Evolutionary conservation across 2,888 invertebrate genomes (phyloP), one percentile per base, ranked within the genome.

Genomic region (Dasypogon diadema): DNA sequence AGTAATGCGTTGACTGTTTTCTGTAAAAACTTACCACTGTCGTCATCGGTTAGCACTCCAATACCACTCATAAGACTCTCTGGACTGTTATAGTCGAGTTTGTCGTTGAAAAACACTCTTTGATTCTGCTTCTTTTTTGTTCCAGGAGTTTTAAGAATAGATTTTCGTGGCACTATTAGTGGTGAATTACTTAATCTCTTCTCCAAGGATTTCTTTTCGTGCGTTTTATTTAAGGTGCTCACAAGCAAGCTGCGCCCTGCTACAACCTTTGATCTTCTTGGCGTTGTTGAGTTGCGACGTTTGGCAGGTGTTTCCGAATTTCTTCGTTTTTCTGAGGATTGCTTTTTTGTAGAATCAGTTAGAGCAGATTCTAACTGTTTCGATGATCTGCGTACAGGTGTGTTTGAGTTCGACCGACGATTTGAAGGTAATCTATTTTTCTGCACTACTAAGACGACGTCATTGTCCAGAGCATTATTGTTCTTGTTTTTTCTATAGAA

Each of bases 61-160:
- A 42, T 14, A 4, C 42, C 73, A 42, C 6, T 55, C 3, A 55
- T 34, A 14, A 21, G 14, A 6, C 46, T 14, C 2, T 55, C 70
- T 1, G 63, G 65, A 26, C 75, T 81, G 10, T 83, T 82, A 3
- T 83, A 81, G 12, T 79, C 79, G n/a, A 83, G 80, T 60, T 83
- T 80, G 30, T 83, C 81, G 74, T 83, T 83, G 68, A 85, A 85
- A 12, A 82, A 70, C 8, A 85, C 83, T 34, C 80, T 82, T 2
- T 80, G 81, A 2, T 76, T 76, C 3, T 21, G 6, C 2, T 48
- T 81, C 1, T 79, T 78, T 60, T 80, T 79, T 0, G 78, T 77
- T 1, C 83, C 85, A 0, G 85, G 85, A 0, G 85, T 85, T 75
- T 84, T 85, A 0, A 85, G 73, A 18, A 85, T 85, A 0, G 84